Evolutionary conservation across 2,113 vertebrate species (phyloP), one percentile per base, ranked within the genome.

Genomic region (Eptesicus fuscus): DNA sequence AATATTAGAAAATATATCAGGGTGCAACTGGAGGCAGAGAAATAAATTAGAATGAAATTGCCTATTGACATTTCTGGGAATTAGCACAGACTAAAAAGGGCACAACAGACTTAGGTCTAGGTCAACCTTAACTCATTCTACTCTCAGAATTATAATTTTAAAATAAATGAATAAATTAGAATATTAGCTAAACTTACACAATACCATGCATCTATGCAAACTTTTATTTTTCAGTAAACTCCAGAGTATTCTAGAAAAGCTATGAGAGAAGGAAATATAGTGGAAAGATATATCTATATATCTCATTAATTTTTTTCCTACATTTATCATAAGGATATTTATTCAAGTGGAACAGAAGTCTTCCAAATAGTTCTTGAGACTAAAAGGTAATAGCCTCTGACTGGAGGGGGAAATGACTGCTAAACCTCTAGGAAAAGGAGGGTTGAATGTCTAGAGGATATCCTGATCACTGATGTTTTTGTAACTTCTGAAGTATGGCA

Each of bases 21-120:
- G 47, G 32, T 87, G 22, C 42, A 95, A 82, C 53, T 90, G 12
- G 67, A 92, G 25, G 44, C 25, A 87, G 65, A 96, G 22, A 65
- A 63, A 94, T 93, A 95, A 93, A 93, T 91, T 89, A 94, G 44
- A 94, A 92, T 77, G 77, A 97, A 94, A 96, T 85, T 94, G 67
- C 18, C 59, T 93, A 67, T 94, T 83, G 22, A 94, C 47, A 90
- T 11, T 73, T 83, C 42, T 79, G 35, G 7, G 63, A 87, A 70
- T 73, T 9, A 79, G 30, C 12, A 35, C 6, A 83, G 20, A 14
- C 9, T 84, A 90, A 77, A 51, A 91, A 67, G 10, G 7, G 22
- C 13, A 49, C 30, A 53, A 69, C 88, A n/a, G 3, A 40, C 20
- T 76, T 94, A 79, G 23, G 0, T 30, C 17, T 73, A 65, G 14